A percentile compares a stretch with the other conserved stretches of the same genome.
phyloP scores from a whole-genome alignment of 2,888 invertebrate genomes.

The Tridacna crocea region DNA sequence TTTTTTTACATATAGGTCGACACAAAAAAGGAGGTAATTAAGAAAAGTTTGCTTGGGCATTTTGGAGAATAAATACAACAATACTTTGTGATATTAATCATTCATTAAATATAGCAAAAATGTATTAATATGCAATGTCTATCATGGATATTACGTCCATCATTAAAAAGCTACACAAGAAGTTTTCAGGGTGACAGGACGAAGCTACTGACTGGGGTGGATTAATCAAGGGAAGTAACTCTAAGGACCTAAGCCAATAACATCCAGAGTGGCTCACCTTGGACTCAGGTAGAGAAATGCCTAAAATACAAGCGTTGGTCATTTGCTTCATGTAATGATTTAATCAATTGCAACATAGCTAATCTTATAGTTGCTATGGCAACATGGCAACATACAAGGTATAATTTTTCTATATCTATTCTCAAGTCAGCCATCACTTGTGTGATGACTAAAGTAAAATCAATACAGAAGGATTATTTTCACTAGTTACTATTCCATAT shows the following conservation, averaged over 20 bases:
- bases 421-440: too few relatives aligned
- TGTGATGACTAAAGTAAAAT: too few relatives aligned
- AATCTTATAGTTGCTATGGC: background rate
- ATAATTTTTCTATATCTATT: too few relatives aligned
- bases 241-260: constrained; percentile 67
- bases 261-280: constrained; percentile 68
- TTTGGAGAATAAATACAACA: constrained; percentile 24
- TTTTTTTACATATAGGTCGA: background rate
- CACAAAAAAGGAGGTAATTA: constrained; percentile 17
- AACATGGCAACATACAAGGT: constrained; percentile 12
- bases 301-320: constrained; percentile 60
- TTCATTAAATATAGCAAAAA: constrained; percentile 42
- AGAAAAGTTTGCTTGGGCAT: constrained; percentile 12
- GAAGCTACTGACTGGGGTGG: constrained; percentile 66
- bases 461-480: too few relatives aligned
- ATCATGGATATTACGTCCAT: constrained; percentile 46
- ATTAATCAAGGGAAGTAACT: constrained; percentile 63
- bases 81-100: constrained; percentile 32
- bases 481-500: too few relatives aligned
- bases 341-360: background rate
- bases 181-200: constrained; percentile 58
- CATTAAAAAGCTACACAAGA: constrained; percentile 62
- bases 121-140: constrained; percentile 56
- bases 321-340: constrained; percentile 25
- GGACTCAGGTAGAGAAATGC: constrained; percentile 46